These are phyloP conservation scores for Esox lucius DNA, from an alignment of 2,797 vertebrate genomes.

Conservation along the genomic window DNA sequence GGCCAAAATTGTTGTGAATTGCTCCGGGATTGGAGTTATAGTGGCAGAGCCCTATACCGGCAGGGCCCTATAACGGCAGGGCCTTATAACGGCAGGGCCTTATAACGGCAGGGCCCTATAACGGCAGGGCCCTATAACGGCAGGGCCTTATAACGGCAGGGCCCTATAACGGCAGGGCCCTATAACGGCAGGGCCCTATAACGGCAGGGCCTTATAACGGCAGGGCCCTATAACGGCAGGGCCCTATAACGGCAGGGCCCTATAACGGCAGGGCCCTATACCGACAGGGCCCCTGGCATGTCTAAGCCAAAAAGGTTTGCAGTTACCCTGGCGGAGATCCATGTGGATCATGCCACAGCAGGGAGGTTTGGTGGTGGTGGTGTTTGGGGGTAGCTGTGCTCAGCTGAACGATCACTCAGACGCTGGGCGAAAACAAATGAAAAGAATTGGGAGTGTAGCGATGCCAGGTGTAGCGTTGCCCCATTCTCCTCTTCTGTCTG, in stretches of 20 bases:
- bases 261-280: background rate
- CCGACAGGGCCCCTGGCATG: conserved; percentile 28
- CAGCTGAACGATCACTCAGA: conserved; percentile 46
- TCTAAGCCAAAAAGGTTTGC: conserved; percentile 20
- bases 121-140: conserved; percentile 10
- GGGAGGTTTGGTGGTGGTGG: background rate
- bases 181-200: background rate
- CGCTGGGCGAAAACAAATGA: conserved; percentile 15
- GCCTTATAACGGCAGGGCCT: no score
- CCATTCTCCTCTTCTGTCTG: conserved; percentile 48
- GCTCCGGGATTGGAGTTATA: background rate
- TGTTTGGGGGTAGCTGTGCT: conserved; percentile 17
- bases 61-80: no score
- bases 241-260: conserved; percentile 20
- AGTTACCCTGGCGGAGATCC: conserved; percentile 44
- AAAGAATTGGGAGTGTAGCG: conserved; percentile 43
- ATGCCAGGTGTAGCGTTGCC: conserved; percentile 54
- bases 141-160: conserved; percentile 19
- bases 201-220: conserved; percentile 26
- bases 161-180: background rate
- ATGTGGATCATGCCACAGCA: conserved; percentile 47
- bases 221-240: no score
- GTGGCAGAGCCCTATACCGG: conserved; percentile 12
- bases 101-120: conserved; percentile 15
- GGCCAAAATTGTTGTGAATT: conserved; percentile 14